A percentile compares a stretch with the other conserved stretches of the same genome.
These are phyloP conservation scores for Zaprionus gabonicus DNA, from an alignment of 1,140 invertebrate species.

Conservation along the genomic window DNA sequence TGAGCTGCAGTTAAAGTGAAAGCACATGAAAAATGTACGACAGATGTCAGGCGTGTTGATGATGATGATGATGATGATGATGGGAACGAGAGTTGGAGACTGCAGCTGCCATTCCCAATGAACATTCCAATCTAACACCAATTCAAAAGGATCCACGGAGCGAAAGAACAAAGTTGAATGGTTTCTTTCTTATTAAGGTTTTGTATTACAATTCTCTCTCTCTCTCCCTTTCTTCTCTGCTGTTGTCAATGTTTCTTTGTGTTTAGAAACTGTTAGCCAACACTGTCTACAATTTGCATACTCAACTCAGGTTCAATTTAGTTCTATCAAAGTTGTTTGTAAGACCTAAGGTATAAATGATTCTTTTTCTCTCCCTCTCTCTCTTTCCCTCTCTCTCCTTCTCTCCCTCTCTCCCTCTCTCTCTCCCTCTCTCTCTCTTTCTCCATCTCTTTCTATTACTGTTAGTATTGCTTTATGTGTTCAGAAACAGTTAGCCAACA, in stretches of 20 bases:
- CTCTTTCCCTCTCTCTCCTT: too few relatives aligned
- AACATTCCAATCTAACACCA: not conserved
- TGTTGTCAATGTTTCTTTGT: not conserved
- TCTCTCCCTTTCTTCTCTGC: not conserved
- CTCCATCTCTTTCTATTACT: not conserved
- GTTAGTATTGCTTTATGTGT: not conserved
- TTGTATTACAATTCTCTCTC: not conserved
- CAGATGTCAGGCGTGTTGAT: not conserved
- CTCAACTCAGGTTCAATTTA: not conserved
- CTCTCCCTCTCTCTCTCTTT: too few relatives aligned
- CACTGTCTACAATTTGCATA: not conserved
- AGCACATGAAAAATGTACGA: slow-evolving; percentile 31
- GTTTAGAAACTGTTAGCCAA: not conserved
- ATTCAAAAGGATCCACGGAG: not conserved
- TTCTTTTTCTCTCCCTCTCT: too few relatives aligned
- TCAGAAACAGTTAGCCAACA: not conserved
- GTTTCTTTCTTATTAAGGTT: not conserved
- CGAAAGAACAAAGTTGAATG: not conserved
- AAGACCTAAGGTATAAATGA: too few relatives aligned
- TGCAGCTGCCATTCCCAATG: not conserved
- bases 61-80: not conserved
- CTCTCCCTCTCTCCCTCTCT: too few relatives aligned
- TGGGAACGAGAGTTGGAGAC: not conserved
- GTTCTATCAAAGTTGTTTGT: not conserved
- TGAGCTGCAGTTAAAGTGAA: slow-evolving; percentile 29